Evolutionary conservation across 1,140 invertebrate species (phyloP).

Genomic region (Drosophila tristis): DNA sequence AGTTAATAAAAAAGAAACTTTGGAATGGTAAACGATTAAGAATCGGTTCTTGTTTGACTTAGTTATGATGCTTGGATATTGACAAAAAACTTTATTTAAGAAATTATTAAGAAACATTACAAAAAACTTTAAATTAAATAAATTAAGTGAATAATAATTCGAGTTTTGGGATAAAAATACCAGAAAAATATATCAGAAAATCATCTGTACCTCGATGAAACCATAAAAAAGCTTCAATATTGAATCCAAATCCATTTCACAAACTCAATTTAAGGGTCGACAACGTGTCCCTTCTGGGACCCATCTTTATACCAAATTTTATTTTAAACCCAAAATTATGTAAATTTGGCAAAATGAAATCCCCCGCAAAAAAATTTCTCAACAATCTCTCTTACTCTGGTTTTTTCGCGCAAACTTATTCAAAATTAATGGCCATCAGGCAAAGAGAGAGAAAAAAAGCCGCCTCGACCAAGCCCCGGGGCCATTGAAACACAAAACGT

Average conservation of each 20-base stretch:
- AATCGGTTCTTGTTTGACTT: no score
- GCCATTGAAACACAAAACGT: conserved; percentile 49
- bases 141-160: no score
- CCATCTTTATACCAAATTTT: conserved; percentile 7
- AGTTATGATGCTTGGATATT: no score
- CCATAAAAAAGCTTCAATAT: no score
- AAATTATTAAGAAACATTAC: no score
- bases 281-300: neutral
- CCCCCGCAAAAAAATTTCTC: conserved; percentile 31
- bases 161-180: no score
- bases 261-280: conserved; percentile 8
- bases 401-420: conserved; percentile 34
- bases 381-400: conserved; percentile 17
- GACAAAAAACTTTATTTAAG: no score
- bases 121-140: no score
- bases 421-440: conserved; percentile 52
- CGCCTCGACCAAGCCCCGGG: conserved; percentile 38
- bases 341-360: conserved; percentile 54
- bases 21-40: no score
- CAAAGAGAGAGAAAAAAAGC: conserved; percentile 23
- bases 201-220: no score
- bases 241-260: neutral
- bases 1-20: no score
- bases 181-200: no score
- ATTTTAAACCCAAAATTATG: conserved; percentile 45